Evolutionary conservation across 2,888 invertebrate genomes (phyloP).

Genomic region (Cheilosia grossa): DNA sequence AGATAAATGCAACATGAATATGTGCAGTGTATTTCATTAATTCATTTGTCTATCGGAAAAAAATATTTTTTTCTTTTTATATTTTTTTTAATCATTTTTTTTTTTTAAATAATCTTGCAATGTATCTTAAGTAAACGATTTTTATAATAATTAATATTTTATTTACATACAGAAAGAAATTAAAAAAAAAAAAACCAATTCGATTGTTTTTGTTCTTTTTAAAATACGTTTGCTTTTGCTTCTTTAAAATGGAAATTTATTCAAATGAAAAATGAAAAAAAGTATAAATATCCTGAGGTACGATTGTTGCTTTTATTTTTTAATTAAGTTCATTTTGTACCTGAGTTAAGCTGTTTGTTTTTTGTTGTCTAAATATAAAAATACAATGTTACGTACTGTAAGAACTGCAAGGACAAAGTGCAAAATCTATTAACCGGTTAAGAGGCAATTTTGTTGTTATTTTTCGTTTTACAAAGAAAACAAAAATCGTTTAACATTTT

Average conservation of each 20-base stretch:
- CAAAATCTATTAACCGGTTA: conserved; percentile 26
- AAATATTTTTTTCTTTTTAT: conserved; percentile 32
- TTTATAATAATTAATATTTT: conserved; percentile 55
- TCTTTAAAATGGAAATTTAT: conserved; percentile 32
- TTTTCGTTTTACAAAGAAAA: conserved; percentile 24
- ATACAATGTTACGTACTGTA: conserved; percentile 50
- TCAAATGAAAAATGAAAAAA: conserved; percentile 27
- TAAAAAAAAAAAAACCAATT: conserved; percentile 32
- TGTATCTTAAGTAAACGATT: conserved; percentile 51
- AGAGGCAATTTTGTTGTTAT: conserved; percentile 24
- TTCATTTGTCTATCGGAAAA: conserved; percentile 56
- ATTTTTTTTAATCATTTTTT: not conserved
- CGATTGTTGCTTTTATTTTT: conserved; percentile 63
- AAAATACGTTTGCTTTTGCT: conserved; percentile 17
- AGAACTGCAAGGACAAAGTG: conserved; percentile 42
- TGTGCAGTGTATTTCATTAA: conserved; percentile 22
- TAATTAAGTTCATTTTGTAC: conserved; percentile 64
- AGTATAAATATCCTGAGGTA: conserved; percentile 69
- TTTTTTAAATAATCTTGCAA: conserved; percentile 43
- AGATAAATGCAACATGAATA: conserved; percentile 46
- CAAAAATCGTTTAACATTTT: conserved; percentile 31
- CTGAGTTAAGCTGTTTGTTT: conserved; percentile 66
- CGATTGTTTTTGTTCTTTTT: conserved; percentile 32
- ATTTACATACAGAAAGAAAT: conserved; percentile 51
- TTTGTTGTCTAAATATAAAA: conserved; percentile 59